Conservation (phyloP, 2,113 vertebrate genomes). For the Sceloporus tristichus region DNA sequence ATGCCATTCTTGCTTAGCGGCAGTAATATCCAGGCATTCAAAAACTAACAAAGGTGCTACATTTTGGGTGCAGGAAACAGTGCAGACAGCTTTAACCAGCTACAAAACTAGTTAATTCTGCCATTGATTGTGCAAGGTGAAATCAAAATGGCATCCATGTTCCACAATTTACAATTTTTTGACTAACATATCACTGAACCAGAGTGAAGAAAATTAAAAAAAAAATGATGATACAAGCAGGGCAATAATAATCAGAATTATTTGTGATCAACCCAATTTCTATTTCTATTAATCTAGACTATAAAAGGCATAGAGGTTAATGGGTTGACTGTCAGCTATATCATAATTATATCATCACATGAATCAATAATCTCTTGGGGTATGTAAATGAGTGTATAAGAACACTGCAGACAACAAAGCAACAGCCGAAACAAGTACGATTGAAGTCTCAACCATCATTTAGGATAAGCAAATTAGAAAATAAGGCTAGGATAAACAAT, state of each 20-base stretch:
- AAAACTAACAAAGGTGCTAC: no score
- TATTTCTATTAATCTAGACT: constrained; percentile 51
- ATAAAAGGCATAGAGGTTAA: constrained; percentile 62
- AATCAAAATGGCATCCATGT: no score
- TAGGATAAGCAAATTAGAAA: constrained; percentile 44
- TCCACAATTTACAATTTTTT: neutral
- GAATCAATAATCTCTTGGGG: constrained; percentile 63
- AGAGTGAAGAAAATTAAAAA: neutral
- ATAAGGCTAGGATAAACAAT: neutral
- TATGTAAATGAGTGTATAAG: constrained; percentile 46
- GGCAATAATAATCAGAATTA: constrained; percentile 33
- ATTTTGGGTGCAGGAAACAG: no score
- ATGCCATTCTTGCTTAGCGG: no score
- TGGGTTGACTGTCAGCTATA: constrained; percentile 59
- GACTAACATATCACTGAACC: neutral
- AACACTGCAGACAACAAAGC: constrained; percentile 47
- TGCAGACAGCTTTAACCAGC: no score
- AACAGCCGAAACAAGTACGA: constrained; percentile 38
- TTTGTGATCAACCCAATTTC: constrained; percentile 22
- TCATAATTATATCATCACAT: constrained; percentile 66
- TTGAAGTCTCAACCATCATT: constrained; percentile 28
- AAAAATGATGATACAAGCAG: constrained; percentile 20
- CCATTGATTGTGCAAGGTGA: no score
- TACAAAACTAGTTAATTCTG: no score
- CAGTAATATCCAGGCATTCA: no score